phyloP scores from a whole-genome alignment of 2,888 invertebrate genomes.

The Troides helena region DNA sequence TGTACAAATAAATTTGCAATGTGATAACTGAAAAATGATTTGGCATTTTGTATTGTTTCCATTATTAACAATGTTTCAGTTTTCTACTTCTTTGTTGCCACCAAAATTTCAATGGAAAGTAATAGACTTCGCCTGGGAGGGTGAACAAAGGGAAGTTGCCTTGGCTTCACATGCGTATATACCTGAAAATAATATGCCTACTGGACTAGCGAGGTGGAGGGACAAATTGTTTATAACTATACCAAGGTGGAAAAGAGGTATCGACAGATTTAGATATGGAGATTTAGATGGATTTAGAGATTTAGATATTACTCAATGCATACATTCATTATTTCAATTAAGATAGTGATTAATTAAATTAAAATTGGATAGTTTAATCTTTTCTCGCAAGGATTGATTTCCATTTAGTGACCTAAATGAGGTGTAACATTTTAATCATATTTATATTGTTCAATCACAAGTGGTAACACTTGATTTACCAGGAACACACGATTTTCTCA shows the following conservation, averaged over 20 bases:
- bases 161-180: slow-evolving; percentile 78
- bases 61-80: slow-evolving; percentile 7
- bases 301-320: too few relatives aligned
- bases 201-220: slow-evolving; percentile 85
- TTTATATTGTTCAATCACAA: too few relatives aligned
- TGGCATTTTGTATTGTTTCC: slow-evolving; percentile 4
- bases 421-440: too few relatives aligned
- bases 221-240: slow-evolving; percentile 84
- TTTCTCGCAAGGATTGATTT: too few relatives aligned
- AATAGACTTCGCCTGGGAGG: slow-evolving; percentile 83
- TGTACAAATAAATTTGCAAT: background rate
- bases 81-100: slow-evolving; percentile 45
- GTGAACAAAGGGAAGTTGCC: slow-evolving; percentile 72
- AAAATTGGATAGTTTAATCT: too few relatives aligned
- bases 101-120: slow-evolving; percentile 81
- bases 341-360: too few relatives aligned
- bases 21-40: slow-evolving; percentile 4
- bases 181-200: slow-evolving; percentile 83
- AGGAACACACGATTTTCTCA: too few relatives aligned
- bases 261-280: background rate
- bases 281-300: too few relatives aligned
- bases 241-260: slow-evolving; percentile 83
- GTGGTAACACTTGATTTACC: too few relatives aligned
- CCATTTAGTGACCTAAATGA: too few relatives aligned
- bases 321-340: too few relatives aligned